Evolutionary conservation across 1,140 invertebrate species (phyloP).

Genomic region (Triops cancriformis): DNA sequence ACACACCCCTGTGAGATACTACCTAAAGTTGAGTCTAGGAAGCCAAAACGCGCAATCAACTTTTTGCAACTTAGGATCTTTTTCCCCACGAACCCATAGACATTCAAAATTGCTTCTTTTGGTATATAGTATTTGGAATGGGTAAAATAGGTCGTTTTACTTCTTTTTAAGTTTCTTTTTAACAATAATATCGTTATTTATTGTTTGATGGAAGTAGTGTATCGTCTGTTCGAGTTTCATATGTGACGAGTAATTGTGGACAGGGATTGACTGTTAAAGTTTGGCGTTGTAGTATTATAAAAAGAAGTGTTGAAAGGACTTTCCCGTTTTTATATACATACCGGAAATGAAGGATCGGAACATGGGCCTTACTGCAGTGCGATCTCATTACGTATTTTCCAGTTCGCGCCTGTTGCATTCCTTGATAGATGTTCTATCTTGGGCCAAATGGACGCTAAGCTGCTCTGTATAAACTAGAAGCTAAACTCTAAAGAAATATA

Average conservation of each 20-base stretch:
- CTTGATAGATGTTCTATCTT: too few relatives aligned
- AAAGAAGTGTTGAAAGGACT: background rate
- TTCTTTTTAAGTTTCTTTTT: background rate
- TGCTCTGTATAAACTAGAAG: too few relatives aligned
- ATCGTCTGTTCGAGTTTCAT: background rate
- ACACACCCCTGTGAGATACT: background rate
- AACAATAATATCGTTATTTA: background rate
- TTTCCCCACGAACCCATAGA: background rate
- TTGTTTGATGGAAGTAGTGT: slow-evolving; percentile 6
- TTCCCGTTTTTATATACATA: background rate
- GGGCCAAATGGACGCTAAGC: too few relatives aligned
- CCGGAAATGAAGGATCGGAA: background rate
- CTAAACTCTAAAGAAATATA: too few relatives aligned
- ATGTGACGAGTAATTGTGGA: background rate
- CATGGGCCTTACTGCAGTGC: background rate
- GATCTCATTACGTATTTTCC: too few relatives aligned
- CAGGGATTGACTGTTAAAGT: background rate
- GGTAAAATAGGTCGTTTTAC: background rate
- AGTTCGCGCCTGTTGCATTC: too few relatives aligned
- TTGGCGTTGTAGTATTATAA: background rate
- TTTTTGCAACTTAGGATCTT: background rate
- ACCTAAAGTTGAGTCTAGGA: background rate
- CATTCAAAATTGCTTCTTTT: background rate
- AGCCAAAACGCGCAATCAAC: background rate
- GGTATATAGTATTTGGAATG: background rate